Conservation (phyloP, 2,113 vertebrate genomes). For the Sinocyclocheilus maitianheensis region DNA sequence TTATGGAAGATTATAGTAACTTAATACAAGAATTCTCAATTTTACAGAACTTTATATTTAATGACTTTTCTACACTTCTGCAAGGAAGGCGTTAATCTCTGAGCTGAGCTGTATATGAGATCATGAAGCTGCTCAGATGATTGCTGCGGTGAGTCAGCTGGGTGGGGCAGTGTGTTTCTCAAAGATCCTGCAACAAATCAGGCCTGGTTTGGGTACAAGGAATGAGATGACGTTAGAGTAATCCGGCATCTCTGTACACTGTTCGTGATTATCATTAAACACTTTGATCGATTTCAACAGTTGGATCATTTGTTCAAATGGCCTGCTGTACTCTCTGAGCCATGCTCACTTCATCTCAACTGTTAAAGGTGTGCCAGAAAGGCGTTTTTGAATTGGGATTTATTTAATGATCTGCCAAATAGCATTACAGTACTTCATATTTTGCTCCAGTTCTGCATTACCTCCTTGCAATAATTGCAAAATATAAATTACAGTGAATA, state of each 20-base stretch:
- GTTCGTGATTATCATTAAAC: conserved; percentile 6
- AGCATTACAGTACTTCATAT: neutral
- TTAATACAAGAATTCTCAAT: neutral
- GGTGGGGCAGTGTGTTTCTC: conserved; percentile 47
- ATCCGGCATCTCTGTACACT: neutral
- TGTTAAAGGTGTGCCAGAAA: neutral
- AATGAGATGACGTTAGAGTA: neutral
- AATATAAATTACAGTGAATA: neutral
- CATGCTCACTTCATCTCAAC: neutral
- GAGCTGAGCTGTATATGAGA: neutral
- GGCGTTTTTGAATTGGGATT: neutral
- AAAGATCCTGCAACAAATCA: neutral
- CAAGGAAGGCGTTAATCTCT: neutral
- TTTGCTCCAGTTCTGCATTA: neutral
- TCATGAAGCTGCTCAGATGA: conserved; percentile 33
- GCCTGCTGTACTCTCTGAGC: neutral
- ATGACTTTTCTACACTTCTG: neutral
- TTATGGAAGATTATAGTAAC: neutral
- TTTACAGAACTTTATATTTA: conserved; percentile 3
- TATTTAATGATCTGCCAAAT: neutral
- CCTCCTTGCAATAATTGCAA: neutral
- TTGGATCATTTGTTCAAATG: neutral
- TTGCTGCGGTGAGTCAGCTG: conserved; percentile 60
- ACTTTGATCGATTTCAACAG: neutral
- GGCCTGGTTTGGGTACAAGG: neutral